Conservation (phyloP, 2,113 vertebrate genomes). For the Phrynosoma blainvillii region DNA sequence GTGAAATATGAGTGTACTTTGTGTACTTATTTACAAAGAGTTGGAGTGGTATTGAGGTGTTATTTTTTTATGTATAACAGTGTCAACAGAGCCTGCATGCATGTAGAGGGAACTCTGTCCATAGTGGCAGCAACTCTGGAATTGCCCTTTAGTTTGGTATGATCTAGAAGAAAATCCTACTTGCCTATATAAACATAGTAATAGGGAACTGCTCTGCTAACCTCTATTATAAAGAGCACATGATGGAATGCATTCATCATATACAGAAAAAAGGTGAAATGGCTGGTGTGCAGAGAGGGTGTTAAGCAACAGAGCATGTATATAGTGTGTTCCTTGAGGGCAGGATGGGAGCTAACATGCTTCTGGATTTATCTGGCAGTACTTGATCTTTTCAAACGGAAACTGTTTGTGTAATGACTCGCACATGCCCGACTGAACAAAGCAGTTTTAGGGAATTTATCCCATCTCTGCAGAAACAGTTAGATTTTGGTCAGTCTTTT, state of each 20-base stretch:
- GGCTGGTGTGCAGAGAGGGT: not conserved
- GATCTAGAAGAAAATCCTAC: not conserved
- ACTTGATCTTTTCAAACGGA: slow-evolving; percentile 34
- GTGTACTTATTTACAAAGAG: not conserved
- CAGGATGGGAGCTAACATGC: slow-evolving; percentile 11
- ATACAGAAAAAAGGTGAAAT: not conserved
- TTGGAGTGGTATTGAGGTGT: not conserved
- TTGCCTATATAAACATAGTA: not conserved
- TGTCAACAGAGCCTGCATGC: not conserved
- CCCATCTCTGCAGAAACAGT: not conserved
- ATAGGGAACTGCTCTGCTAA: not conserved
- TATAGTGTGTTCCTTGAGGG: not conserved
- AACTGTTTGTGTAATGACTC: slow-evolving; percentile 30
- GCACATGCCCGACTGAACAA: slow-evolving; percentile 4
- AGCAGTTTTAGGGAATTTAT: slow-evolving; percentile 30
- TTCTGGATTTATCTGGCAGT: slow-evolving; percentile 27
- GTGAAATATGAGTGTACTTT: not conserved
- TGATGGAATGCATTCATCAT: not conserved
- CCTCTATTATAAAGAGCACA: not conserved
- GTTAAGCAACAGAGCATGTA: not conserved
- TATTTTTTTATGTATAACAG: not conserved
- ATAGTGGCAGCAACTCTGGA: not conserved
- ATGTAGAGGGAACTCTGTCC: not conserved
- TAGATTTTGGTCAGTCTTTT: not conserved
- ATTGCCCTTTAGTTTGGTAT: not conserved